These are phyloP conservation scores for Lacerta bilineata DNA, from an alignment of 2,797 vertebrate species.

Conservation along the genomic window DNA sequence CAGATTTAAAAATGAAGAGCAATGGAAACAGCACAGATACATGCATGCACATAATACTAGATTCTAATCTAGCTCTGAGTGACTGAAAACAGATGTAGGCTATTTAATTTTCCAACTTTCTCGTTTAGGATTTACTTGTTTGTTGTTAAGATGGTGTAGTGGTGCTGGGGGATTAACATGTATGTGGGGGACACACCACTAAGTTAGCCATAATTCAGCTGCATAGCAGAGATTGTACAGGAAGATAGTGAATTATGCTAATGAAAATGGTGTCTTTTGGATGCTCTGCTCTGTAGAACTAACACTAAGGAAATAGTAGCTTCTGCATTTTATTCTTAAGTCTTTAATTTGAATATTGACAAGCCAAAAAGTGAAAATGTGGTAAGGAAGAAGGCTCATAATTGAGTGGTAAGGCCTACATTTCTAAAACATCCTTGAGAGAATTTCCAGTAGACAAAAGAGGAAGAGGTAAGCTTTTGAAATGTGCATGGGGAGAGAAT, in stretches of 20 bases:
- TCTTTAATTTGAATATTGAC: conserved; percentile 12
- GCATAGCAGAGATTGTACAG: not conserved
- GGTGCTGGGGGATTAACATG: not conserved
- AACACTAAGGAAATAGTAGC: not conserved
- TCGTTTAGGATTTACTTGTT: not conserved
- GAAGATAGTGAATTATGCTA: not conserved
- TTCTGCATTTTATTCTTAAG: not conserved
- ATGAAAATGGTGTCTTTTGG: not conserved
- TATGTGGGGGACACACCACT: no score
- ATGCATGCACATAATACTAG: not conserved
- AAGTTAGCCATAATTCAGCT: not conserved
- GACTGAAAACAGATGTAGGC: not conserved
- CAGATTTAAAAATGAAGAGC: not conserved
- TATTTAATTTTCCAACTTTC: not conserved
- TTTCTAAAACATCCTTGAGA: not conserved
- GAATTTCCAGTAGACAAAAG: not conserved
- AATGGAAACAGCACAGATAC: not conserved
- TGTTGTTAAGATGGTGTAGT: not conserved
- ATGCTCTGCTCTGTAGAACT: not conserved
- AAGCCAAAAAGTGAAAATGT: conserved; percentile 1
- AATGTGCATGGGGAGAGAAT: conserved; percentile 7
- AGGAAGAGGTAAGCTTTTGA: not conserved
- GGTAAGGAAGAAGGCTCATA: not conserved
- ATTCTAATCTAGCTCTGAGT: not conserved
- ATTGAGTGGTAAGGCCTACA: conserved; percentile 8